Conservation (phyloP, 2,888 invertebrate species). For the Amblyjoppa proteus region DNA sequence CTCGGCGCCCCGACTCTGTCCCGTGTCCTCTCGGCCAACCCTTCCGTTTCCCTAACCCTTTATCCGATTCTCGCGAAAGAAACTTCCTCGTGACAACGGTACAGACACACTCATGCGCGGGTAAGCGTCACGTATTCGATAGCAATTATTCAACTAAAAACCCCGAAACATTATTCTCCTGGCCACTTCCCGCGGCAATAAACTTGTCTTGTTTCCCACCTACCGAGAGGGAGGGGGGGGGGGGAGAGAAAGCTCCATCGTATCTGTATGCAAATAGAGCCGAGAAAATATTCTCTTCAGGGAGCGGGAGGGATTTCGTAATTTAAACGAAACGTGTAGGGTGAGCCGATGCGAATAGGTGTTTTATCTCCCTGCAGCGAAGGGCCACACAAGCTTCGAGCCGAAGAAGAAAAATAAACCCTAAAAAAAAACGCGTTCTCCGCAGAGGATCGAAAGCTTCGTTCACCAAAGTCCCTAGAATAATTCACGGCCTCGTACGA, state of each 20-base stretch:
- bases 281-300: conserved; percentile 74
- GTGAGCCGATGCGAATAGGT: conserved; percentile 67
- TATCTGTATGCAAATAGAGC: conserved; percentile 83
- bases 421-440: conserved; percentile 70
- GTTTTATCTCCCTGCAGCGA: conserved; percentile 68
- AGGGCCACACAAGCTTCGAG: conserved; percentile 19
- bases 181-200: conserved; percentile 62
- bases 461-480: conserved; percentile 73
- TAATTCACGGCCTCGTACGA: conserved; percentile 62
- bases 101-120: background rate
- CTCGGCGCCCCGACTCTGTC: conserved; percentile 39
- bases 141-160: conserved; percentile 48
- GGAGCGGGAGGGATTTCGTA: conserved; percentile 69
- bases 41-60: conserved; percentile 50
- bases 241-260: conserved; percentile 67
- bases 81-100: conserved; percentile 31
- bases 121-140: conserved; percentile 30
- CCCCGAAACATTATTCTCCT: conserved; percentile 53
- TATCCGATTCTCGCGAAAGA: conserved; percentile 40
- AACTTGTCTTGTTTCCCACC: conserved; percentile 68
- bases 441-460: conserved; percentile 74
- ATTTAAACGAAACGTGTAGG: conserved; percentile 68
- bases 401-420: conserved; percentile 34
- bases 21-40: conserved; percentile 14
- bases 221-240: conserved; percentile 21